Percentiles rank a stretch among this genome's conserved stretches.
Conservation (phyloP, 2,888 invertebrate species). For the Pedicia rivosa region DNA sequence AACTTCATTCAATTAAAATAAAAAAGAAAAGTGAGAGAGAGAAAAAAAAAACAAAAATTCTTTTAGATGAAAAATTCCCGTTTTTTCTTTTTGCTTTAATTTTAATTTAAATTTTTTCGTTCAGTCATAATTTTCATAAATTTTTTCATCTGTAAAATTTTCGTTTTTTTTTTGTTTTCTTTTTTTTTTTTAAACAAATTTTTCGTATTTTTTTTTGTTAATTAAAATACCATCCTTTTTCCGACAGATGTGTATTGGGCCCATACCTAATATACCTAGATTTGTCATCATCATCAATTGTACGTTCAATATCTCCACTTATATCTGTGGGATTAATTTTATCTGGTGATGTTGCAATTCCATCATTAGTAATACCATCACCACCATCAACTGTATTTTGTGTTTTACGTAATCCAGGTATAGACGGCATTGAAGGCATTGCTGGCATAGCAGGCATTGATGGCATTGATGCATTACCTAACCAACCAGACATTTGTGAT, state of each 20-base stretch:
- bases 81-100: neutral
- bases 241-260: conserved; percentile 34
- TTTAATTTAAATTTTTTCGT: no score
- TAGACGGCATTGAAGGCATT: conserved; percentile 30
- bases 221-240: conserved; percentile 7
- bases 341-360: conserved; percentile 13
- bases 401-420: conserved; percentile 56
- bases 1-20: no score
- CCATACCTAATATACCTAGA: conserved; percentile 68
- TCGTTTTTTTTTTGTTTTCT: conserved; percentile 3
- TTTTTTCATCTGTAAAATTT: neutral
- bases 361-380: conserved; percentile 7
- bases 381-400: conserved; percentile 33
- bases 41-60: neutral
- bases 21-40: no score
- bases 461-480: conserved; percentile 38
- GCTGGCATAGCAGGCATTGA: conserved; percentile 31
- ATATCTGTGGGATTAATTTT: neutral
- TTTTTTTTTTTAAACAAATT: conserved; percentile 3
- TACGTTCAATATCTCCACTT: neutral
- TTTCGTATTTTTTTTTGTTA: no score
- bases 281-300: conserved; percentile 72
- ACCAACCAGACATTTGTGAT: conserved; percentile 73
- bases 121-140: no score
- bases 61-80: neutral